A percentile compares a stretch with the other conserved stretches of the same genome.
These are phyloP conservation scores for Cyclophora albipunctata DNA, from an alignment of 2,888 invertebrate species.

Conservation along the genomic window DNA sequence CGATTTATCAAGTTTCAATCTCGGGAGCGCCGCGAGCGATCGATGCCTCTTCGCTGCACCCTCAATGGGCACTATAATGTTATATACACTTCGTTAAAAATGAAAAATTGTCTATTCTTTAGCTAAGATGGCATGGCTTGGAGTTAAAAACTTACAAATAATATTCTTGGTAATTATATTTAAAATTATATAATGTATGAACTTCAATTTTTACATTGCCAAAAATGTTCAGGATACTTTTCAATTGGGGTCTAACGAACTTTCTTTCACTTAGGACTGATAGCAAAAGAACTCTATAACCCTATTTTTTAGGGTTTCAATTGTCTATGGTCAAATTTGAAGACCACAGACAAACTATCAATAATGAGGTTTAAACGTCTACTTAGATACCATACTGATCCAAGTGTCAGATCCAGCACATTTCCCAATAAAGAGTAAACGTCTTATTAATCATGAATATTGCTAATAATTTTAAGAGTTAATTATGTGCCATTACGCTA, in stretches of 20 bases:
- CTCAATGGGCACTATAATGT: not conserved
- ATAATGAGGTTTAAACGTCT: too few relatives aligned
- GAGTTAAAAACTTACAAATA: too few relatives aligned
- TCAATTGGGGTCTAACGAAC: too few relatives aligned
- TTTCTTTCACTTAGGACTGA: too few relatives aligned
- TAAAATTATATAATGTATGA: too few relatives aligned
- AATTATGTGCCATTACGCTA: conserved; percentile 28
- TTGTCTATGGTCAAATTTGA: too few relatives aligned
- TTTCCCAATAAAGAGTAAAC: conserved; percentile 25
- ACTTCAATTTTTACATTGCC: too few relatives aligned
- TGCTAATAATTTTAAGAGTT: conserved; percentile 40
- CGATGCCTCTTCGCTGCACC: conserved; percentile 26
- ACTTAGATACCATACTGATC: too few relatives aligned
- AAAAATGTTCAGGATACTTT: too few relatives aligned
- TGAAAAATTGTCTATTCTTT: conserved; percentile 30
- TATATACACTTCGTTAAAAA: conserved; percentile 21
- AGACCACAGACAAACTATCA: too few relatives aligned
- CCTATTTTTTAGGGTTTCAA: too few relatives aligned
- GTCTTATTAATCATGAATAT: conserved; percentile 36
- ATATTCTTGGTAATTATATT: not conserved
- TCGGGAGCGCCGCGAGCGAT: conserved; percentile 27
- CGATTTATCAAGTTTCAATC: conserved; percentile 63
- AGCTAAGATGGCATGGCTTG: conserved; percentile 1
- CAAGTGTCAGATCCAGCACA: conserved; percentile 1
- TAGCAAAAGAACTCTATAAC: too few relatives aligned